Percentiles rank a stretch among this genome's conserved stretches.
Evolutionary conservation across 2,888 invertebrate species (phyloP).

Genomic region (Pachymerium ferrugineum): DNA sequence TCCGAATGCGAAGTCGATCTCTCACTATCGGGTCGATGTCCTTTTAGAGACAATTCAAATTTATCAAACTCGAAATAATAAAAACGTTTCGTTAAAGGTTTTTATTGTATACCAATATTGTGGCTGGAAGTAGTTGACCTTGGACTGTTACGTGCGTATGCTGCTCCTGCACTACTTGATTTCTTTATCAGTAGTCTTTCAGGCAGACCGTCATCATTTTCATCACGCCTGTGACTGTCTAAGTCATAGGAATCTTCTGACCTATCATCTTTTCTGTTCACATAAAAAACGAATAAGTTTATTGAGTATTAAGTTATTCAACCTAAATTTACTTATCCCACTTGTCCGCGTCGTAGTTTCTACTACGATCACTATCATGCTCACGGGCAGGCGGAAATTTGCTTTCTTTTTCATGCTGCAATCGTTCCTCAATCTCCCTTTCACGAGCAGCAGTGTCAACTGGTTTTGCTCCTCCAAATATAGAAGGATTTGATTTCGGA

Average conservation of each 20-base stretch:
- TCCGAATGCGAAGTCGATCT: constrained; percentile 30
- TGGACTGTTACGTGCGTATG: not conserved
- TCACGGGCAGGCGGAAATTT: not conserved
- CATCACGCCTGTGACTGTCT: not conserved
- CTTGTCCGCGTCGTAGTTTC: not conserved
- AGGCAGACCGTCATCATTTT: not conserved
- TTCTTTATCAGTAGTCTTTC: not conserved
- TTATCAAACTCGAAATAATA: too few species aligned
- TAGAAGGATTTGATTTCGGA: constrained; percentile 57
- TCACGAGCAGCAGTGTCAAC: constrained; percentile 89
- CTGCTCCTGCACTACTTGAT: not conserved
- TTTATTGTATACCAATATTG: not conserved
- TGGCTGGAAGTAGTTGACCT: not conserved
- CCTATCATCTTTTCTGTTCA: not conserved
- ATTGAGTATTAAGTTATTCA: not conserved
- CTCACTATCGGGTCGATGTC: not conserved
- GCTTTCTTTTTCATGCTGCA: constrained; percentile 46
- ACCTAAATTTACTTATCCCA: constrained; percentile 5
- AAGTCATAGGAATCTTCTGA: not conserved
- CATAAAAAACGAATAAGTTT: not conserved
- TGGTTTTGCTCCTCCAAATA: constrained; percentile 92
- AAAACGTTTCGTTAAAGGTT: not conserved
- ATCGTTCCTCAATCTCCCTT: constrained; percentile 81
- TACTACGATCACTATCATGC: not conserved
- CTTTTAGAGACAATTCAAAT: not conserved